phyloP scores from a whole-genome alignment of 2,113 vertebrate species.

The Microcebus jonahi region DNA sequence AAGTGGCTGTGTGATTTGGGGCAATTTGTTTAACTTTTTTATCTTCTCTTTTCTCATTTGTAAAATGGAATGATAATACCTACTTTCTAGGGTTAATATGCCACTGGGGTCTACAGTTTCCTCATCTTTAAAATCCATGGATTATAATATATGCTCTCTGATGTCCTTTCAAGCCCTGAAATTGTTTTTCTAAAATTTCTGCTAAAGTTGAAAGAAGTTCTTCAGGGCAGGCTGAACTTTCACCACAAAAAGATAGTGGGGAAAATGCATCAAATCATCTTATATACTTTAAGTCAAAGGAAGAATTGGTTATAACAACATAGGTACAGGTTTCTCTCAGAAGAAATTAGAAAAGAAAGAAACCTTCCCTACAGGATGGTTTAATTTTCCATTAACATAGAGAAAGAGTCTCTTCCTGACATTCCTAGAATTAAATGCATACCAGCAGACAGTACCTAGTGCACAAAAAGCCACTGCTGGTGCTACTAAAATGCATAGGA shows the following conservation, averaged over 20 bases:
- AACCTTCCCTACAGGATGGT: not conserved
- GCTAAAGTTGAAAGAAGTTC: not conserved
- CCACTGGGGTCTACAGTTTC: not conserved
- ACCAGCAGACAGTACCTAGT: not conserved
- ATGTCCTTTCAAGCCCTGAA: not conserved
- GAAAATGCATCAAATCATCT: not conserved
- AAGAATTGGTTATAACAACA: not conserved
- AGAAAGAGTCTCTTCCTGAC: not conserved
- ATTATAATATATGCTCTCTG: not conserved
- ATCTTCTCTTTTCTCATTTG: not conserved
- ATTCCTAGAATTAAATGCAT: slow-evolving; percentile 11
- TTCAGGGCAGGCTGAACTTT: not conserved
- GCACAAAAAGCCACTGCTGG: not conserved
- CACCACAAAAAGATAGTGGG: not conserved
- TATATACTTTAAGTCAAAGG: not conserved
- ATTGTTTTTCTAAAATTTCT: not conserved
- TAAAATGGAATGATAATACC: not conserved
- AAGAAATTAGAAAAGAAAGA: slow-evolving; percentile 7
- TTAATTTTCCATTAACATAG: slow-evolving; percentile 15
- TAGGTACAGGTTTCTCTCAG: not conserved
- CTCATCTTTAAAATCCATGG: not conserved
- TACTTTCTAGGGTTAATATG: not conserved
- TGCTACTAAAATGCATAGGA: slow-evolving; percentile 37
- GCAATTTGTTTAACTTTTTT: not conserved
- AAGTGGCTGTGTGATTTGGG: not conserved